Percentiles rank a stretch among this genome's conserved stretches.
These are phyloP conservation scores for Montipora capitata DNA, from an alignment of 92 coral and sea anemone species.

Conservation along the genomic window DNA sequence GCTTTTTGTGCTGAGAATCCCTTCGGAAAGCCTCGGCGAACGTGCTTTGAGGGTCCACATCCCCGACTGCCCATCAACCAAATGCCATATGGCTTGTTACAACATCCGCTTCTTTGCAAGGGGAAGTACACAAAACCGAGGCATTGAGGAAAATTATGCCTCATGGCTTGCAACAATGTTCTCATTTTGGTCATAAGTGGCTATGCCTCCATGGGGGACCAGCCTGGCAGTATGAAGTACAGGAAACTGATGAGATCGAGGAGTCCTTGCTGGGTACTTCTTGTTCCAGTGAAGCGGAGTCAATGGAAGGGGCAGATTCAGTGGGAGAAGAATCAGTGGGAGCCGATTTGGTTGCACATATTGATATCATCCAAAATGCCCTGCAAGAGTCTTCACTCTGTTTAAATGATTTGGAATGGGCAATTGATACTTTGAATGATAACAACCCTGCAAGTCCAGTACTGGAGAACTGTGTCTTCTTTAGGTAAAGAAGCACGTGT, in stretches of 20 bases:
- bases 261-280: background rate
- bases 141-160: constrained; percentile 64
- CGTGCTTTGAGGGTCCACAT: background rate
- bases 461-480: too few relatives aligned
- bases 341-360: background rate
- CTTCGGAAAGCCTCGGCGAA: too few relatives aligned
- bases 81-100: constrained; percentile 68
- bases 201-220: constrained; percentile 64
- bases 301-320: too few relatives aligned
- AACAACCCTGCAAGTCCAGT: background rate
- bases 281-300: background rate
- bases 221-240: constrained; percentile 36
- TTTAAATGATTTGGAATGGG: background rate
- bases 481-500: background rate
- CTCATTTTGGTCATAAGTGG: constrained; percentile 82
- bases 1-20: too few relatives aligned
- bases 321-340: too few relatives aligned
- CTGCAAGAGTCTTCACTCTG: background rate
- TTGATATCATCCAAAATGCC: constrained; percentile 4
- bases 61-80: constrained; percentile 71
- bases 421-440: constrained; percentile 7
- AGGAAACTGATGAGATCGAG: background rate
- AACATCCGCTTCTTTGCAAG: constrained; percentile 60
- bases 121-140: constrained; percentile 32
- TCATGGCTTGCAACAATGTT: constrained; percentile 75